Evolutionary conservation across 2,113 vertebrate genomes (phyloP).

Genomic region (Eptesicus fuscus): DNA sequence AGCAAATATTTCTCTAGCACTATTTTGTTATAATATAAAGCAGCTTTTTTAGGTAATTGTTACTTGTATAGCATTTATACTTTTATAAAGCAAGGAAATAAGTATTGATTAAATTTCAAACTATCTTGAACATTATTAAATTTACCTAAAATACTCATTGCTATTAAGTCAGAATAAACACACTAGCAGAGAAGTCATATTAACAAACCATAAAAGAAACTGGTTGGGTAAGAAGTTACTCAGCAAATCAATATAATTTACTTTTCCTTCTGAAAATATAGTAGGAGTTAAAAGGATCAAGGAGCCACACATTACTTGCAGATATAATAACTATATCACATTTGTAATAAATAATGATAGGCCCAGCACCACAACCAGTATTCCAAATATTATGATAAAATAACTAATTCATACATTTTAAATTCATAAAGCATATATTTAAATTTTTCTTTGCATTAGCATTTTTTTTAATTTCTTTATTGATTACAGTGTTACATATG

Average conservation of each 20-base stretch:
- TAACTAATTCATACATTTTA: constrained; percentile 20
- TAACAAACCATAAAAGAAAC: constrained; percentile 31
- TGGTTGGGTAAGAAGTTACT: constrained; percentile 25
- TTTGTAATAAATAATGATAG: neutral
- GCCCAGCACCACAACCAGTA: neutral
- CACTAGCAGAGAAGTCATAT: constrained; percentile 17
- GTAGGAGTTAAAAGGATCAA: neutral
- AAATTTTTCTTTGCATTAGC: neutral
- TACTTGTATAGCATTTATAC: constrained; percentile 5
- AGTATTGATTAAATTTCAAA: constrained; percentile 31
- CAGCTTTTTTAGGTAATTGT: constrained; percentile 24
- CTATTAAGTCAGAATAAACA: constrained; percentile 38
- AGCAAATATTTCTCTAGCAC: constrained; percentile 18
- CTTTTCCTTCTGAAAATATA: constrained; percentile 50
- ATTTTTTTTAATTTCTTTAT: neutral
- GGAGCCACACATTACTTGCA: neutral
- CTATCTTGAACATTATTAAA: constrained; percentile 14
- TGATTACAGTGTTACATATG: too few species aligned
- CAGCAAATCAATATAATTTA: constrained; percentile 45
- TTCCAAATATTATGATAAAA: constrained; percentile 8
- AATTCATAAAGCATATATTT: constrained; percentile 8
- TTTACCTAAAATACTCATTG: constrained; percentile 54
- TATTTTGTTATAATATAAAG: constrained; percentile 35
- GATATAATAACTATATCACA: neutral
- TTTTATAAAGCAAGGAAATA: constrained; percentile 36